Conservation (phyloP, 2,797 vertebrate genomes). For the Poecile montanus region DNA sequence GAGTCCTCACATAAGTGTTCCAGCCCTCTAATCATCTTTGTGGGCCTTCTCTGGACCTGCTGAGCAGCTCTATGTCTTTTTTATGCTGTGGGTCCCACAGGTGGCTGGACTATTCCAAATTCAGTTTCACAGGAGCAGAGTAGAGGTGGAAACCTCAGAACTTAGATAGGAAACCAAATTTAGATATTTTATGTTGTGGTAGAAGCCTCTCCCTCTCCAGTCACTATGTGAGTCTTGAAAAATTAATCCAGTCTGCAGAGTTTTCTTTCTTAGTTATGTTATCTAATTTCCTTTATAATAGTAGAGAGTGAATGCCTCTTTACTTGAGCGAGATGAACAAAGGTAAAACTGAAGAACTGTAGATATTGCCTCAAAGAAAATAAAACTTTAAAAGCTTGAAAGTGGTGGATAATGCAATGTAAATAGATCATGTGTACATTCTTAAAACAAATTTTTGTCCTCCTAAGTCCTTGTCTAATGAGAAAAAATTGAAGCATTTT, state of each 20-base stretch:
- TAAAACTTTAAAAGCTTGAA: neutral
- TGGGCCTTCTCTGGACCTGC: neutral
- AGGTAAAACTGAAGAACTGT: neutral
- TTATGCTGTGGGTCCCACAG: neutral
- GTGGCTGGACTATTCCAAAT: neutral
- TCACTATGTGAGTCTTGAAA: neutral
- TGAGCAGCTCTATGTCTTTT: neutral
- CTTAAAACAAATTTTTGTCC: neutral
- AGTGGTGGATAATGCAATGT: neutral
- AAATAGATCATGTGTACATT: neutral
- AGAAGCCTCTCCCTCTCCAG: neutral
- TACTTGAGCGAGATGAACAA: neutral
- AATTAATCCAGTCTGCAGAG: neutral
- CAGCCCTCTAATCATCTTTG: neutral
- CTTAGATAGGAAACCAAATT: neutral
- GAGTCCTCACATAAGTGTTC: neutral
- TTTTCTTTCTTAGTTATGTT: neutral
- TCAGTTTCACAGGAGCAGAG: neutral
- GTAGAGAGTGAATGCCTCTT: neutral
- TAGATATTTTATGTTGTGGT: neutral
- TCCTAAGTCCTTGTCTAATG: neutral
- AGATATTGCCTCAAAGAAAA: neutral
- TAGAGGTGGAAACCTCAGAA: neutral
- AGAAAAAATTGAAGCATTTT: neutral
- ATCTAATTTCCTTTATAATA: neutral